A percentile compares a stretch with the other conserved stretches of the same genome.
phyloP scores from a whole-genome alignment of 2,113 vertebrate species.

The Raja brachyura region DNA sequence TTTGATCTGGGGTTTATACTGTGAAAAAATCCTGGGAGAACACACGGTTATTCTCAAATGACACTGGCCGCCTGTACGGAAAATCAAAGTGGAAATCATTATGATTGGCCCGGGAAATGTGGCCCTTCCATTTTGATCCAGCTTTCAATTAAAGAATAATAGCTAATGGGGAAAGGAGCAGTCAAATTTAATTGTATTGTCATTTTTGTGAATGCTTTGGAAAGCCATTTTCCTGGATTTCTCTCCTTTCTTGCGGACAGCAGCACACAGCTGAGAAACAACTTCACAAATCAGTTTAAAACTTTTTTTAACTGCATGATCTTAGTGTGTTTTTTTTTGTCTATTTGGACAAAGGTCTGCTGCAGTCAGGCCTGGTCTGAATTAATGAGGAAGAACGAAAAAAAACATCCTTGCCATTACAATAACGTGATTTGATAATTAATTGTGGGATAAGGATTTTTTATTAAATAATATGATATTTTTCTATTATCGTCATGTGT shows the following conservation, averaged over 20 bases:
- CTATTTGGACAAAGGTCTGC: neutral
- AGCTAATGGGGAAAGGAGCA: neutral
- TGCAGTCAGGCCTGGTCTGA: neutral
- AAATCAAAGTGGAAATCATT: constrained; percentile 20
- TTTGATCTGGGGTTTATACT: constrained; percentile 5
- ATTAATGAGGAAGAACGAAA: neutral
- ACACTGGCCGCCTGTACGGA: neutral
- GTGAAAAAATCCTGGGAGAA: neutral
- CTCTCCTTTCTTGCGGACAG: neutral
- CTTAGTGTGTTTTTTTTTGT: neutral
- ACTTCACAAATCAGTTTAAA: neutral
- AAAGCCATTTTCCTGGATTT: neutral
- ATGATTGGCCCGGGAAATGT: neutral
- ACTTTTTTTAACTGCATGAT: neutral
- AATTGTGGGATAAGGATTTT: neutral
- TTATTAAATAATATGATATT: neutral
- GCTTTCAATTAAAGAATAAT: neutral
- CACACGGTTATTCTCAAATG: neutral
- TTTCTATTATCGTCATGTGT: too few species aligned
- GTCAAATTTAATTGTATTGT: neutral
- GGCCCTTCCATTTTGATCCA: neutral
- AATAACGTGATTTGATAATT: neutral
- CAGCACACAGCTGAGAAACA: neutral
- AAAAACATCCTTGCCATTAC: neutral
- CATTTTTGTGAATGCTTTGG: neutral